Evolutionary conservation across 2,888 invertebrate genomes (phyloP).

Genomic region (Acheta domesticus): DNA sequence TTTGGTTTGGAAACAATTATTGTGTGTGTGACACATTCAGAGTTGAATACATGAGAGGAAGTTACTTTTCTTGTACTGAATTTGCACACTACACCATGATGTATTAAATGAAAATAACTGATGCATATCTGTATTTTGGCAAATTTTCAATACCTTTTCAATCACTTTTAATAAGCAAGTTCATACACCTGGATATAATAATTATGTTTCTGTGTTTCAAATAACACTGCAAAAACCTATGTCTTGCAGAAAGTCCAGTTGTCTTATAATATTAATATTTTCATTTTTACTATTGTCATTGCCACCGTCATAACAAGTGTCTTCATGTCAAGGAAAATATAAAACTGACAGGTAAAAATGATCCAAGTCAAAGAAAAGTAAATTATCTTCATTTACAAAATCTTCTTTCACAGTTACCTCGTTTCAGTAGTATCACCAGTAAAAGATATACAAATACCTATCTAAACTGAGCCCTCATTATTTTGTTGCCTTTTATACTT

Average conservation of each 20-base stretch:
- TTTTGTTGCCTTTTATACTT: background rate
- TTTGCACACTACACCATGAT: slow-evolving; percentile 18
- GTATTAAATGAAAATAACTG: background rate
- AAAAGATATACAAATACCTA: slow-evolving; percentile 11
- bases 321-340: slow-evolving; percentile 18
- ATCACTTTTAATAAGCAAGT: slow-evolving; percentile 6
- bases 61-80: slow-evolving; percentile 11
- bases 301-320: slow-evolving; percentile 18
- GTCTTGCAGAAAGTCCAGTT: slow-evolving; percentile 5
- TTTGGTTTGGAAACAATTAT: slow-evolving; percentile 9
- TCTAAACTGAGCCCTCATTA: background rate
- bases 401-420: background rate
- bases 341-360: background rate
- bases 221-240: slow-evolving; percentile 6
- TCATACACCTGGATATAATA: slow-evolving; percentile 11
- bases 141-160: slow-evolving; percentile 10
- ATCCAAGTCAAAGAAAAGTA: background rate
- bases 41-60: slow-evolving; percentile 9
- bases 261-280: slow-evolving; percentile 18
- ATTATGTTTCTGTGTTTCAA: background rate
- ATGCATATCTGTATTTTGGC: background rate
- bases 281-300: slow-evolving; percentile 18
- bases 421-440: background rate
- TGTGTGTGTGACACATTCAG: slow-evolving; percentile 18
- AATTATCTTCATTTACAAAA: background rate